phyloP scores from a whole-genome alignment of 1,140 invertebrate genomes.

The Marisa cornuarietis region DNA sequence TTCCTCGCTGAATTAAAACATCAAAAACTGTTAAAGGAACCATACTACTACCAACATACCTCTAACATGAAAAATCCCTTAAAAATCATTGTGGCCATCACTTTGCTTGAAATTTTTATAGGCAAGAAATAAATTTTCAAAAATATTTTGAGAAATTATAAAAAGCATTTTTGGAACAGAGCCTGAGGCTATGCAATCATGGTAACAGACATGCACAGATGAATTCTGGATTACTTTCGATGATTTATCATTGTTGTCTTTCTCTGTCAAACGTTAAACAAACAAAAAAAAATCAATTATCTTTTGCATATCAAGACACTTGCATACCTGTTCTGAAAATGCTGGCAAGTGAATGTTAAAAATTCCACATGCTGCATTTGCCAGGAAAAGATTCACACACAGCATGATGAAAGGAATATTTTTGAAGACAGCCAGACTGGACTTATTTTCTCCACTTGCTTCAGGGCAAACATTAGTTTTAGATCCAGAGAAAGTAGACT shows the following conservation, averaged over 20 bases:
- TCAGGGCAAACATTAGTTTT: neutral
- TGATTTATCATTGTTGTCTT: neutral
- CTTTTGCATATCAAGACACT: neutral
- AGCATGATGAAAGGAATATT: constrained; percentile 17
- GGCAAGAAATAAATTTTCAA: no score
- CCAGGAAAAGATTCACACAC: constrained; percentile 19
- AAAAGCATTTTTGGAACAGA: no score
- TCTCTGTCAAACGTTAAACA: neutral
- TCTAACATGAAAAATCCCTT: no score
- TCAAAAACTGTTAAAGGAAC: neutral
- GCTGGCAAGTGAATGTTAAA: constrained; percentile 24
- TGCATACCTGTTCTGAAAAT: constrained; percentile 13
- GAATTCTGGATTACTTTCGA: neutral
- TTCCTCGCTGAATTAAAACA: constrained; percentile 7
- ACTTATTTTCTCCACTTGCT: neutral
- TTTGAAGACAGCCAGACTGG: neutral
- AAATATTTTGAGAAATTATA: no score
- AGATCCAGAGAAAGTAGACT: neutral
- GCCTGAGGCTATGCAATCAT: no score
- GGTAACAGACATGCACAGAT: neutral
- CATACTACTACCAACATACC: no score
- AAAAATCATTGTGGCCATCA: no score
- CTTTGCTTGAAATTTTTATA: no score
- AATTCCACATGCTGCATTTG: constrained; percentile 22
- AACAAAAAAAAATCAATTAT: neutral